Base-by-base conservation (phyloP, 2,113 vertebrate genomes). In the Albula goreensis region DNA sequence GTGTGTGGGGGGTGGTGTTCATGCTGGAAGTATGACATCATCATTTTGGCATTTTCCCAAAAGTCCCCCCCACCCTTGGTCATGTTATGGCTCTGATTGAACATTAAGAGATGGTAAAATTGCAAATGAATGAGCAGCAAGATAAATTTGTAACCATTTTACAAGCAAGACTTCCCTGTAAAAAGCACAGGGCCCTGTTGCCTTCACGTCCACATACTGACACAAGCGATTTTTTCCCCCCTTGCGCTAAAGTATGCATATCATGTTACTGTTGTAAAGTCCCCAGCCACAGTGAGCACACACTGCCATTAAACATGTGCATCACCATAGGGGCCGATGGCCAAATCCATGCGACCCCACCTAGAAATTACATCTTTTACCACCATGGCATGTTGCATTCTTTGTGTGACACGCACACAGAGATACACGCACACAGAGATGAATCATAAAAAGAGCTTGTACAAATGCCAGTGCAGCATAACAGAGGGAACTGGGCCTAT, bases 1-100 rank as follows among this genome's bases (percentile, higher is more conserved):
- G 31, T 41, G 31, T 41, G 31, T 41, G 31, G 31, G 31, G 31
- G 31, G 31, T 1, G 31, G 80, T 31, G 50, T 87, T 84, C 93
- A 86, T 90, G 87, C 90, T 83, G 88, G 87, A 94, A 94, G 93
- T 93, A 95, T 96, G 95, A 96, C 95, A 96, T 96, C 96, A 96
- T 95, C 92, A 91, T 92, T 90, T 90, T 91, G 92, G 89, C 89
- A 9, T 87, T 84, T 82, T 70, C 86, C 90, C 70, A 48, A 87
- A 90, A 95, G 91, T 90, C 92, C 88, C 89, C 89, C 86, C 92
- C 83, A 94, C 92, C 94, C 92, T 92, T 92, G 82, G 92, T 93
- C 93, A 93, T 94, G 92, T 87, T 92, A 90, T 92, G 90, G 92
- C 92, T 93, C 92, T 95, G 95, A 96, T 93, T 95, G 94, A 94